Base-by-base conservation (phyloP, 2,113 vertebrate genomes). In the Crotalus helleri region DNA sequence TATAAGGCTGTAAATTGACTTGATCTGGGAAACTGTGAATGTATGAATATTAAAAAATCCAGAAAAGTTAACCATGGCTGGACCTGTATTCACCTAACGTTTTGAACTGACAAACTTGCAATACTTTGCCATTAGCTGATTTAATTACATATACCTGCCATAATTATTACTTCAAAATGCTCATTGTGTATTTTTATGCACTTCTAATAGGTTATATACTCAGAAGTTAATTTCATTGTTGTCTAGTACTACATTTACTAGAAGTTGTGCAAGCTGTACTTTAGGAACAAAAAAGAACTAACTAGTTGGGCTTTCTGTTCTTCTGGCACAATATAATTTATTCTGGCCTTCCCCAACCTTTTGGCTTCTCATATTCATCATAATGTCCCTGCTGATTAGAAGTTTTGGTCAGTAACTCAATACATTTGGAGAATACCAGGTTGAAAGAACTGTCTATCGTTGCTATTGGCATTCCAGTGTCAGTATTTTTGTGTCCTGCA, bases 11-110 rank as follows among this genome's bases (percentile, higher is more conserved):
- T 90, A 90, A 90, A 33, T n/a, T 44, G 44, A 12, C 54, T 86
- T 53, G n/a, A 54, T 86, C 74, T 90, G 69, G 39, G 92, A 93
- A 93, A 64, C 46, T 21, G 19, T 89, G 57, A 86, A 89, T 58
- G 19, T 58, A 57, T 57, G n/a, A 58, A 23, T 89, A 55, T 57
- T 88, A 57, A 33, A 55, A 55, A 23, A 81, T 39, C 69, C 33
- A 81, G n/a, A 33, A 81, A 81, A 81, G 6, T 8, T 74, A 33
- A 74, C 69, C 69, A 74, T 74, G 17, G 13, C 69, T 74, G 69
- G 69, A 74, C 69, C n/a, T 74, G n/a, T 81, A 81, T 81, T 6
- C n/a, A 81, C 15, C 5, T 39, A 69, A n/a, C n/a, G 15, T 81
- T 81, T 81, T 74, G 13, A 74, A 74, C n/a, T 33, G 15, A 58